Evolutionary conservation across 2,797 vertebrate genomes (phyloP).

Genomic region (Sebastes aleutianus): DNA sequence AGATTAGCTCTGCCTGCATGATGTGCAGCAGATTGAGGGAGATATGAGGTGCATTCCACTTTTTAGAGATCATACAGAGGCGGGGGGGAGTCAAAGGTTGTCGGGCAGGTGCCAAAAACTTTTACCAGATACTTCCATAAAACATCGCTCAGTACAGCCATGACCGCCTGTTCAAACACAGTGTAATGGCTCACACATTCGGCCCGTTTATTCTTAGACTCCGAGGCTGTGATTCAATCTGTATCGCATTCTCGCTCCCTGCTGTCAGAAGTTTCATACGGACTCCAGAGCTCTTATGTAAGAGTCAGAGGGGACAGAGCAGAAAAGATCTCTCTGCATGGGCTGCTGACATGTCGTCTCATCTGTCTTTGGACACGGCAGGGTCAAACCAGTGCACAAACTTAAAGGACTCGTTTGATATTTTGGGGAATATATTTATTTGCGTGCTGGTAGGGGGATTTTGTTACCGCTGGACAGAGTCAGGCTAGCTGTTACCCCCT

Average conservation of each 20-base stretch:
- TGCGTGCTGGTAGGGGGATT: neutral
- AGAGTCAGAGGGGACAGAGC: slow-evolving; percentile 11
- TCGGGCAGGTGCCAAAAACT: slow-evolving; percentile 7
- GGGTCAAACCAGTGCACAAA: neutral
- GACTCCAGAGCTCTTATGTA: slow-evolving; percentile 42
- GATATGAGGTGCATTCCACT: slow-evolving; percentile 42
- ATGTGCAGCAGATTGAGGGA: slow-evolving; percentile 27
- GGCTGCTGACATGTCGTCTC: slow-evolving; percentile 37
- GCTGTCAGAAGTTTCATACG: slow-evolving; percentile 41
- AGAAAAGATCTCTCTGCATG: neutral
- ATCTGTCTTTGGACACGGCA: slow-evolving; percentile 37
- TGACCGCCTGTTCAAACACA: neutral
- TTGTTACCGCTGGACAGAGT: neutral
- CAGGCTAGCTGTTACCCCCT: neutral
- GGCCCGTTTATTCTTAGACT: slow-evolving; percentile 36
- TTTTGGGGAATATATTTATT: neutral
- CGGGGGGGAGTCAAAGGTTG: slow-evolving; percentile 4
- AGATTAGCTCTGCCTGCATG: slow-evolving; percentile 28
- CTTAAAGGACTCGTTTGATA: slow-evolving; percentile 2
- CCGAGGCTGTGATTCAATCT: slow-evolving; percentile 19
- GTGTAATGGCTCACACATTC: slow-evolving; percentile 17
- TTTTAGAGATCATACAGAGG: slow-evolving; percentile 29
- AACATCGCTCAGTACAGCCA: slow-evolving; percentile 12
- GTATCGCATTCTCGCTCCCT: slow-evolving; percentile 36
- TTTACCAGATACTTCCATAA: slow-evolving; percentile 35